Base-by-base conservation (phyloP, 2,888 invertebrate genomes). In the Cryptophagus acutangulus region DNA sequence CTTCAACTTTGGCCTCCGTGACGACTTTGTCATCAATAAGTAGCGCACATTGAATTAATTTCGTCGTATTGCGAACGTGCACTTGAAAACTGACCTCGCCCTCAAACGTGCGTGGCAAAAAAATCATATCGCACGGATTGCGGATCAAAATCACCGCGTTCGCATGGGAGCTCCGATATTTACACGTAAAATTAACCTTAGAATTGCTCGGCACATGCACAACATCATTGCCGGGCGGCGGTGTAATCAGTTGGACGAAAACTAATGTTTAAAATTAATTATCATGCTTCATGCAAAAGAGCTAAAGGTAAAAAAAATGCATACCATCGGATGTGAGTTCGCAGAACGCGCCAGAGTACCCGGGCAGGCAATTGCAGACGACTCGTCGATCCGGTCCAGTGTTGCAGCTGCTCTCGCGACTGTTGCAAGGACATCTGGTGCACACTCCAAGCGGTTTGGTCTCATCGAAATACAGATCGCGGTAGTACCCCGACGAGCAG, bases 341-440 rank as follows among this genome's bases (percentile, higher is more conserved):
- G 63, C 86, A 90, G 57, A 78, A 77, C 14, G 73, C 68, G 40
- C 90, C 90, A 0, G 72, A 72, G 66, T 77, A 87, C 2, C 84
- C 84, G 1, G 78, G 73, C 25, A 71, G 71, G 62, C 90, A 91
- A 54, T 79, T 73, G 61, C 90, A 91, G 6, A 76, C 69, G 1
- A 87, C 79, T 46, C 77, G 72, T 10, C 74, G 72, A 48, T 76
- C 71, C 10, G 73, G 68, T 17, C 71, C 73, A 18, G 78, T 61
- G 43, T 72, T 70, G 58, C 87, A 88, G 33, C 77, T 78, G 49
- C 77, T 76, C 50, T 82, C 81, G 48, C 80, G 77, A n/a, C 78
- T 79, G 59, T 81, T 82, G 68, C 94, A 94, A 2, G 84, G 83
- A 58, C 93, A 94, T 17, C 63, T 71, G 2, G 69, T 71, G 55